A percentile compares a stretch with the other conserved stretches of the same genome.
These are phyloP conservation scores for Leptatherina wallacei DNA, from an alignment of 2,797 vertebrate genomes.

Conservation along the genomic window DNA sequence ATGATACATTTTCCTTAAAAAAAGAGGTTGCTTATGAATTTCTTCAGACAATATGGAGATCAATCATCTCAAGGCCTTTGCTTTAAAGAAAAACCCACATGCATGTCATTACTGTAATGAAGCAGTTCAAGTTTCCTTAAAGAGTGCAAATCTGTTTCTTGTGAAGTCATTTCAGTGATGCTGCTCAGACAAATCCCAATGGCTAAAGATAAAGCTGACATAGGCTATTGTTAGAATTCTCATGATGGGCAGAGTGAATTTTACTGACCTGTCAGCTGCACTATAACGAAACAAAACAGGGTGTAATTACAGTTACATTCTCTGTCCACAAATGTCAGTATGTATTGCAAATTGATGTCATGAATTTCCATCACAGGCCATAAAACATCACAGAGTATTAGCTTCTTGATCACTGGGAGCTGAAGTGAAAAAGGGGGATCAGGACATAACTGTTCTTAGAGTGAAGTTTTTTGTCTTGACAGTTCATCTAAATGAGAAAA, in stretches of 20 bases:
- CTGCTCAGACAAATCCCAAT: slow-evolving; percentile 29
- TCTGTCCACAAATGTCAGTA: slow-evolving; percentile 46
- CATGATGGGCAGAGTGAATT: slow-evolving; percentile 22
- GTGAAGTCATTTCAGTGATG: slow-evolving; percentile 24
- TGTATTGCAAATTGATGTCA: slow-evolving; percentile 29
- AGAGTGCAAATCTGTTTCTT: slow-evolving; percentile 13
- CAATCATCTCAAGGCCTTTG: slow-evolving; percentile 7
- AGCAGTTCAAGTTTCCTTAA: slow-evolving; percentile 7
- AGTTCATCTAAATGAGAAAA: slow-evolving; percentile 53
- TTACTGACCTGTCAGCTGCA: slow-evolving; percentile 19
- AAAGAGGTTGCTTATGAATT: slow-evolving; percentile 32
- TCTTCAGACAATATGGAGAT: slow-evolving; percentile 24
- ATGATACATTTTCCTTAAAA: background rate
- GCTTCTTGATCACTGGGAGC: slow-evolving; percentile 53
- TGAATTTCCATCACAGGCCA: slow-evolving; percentile 45
- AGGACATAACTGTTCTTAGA: slow-evolving; percentile 38
- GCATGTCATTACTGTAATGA: slow-evolving; percentile 8
- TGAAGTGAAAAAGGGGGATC: slow-evolving; percentile 59
- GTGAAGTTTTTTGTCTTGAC: slow-evolving; percentile 42
- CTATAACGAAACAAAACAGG: slow-evolving; percentile 43
- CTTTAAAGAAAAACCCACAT: slow-evolving; percentile 18
- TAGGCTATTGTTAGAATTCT: slow-evolving; percentile 15
- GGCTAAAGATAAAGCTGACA: slow-evolving; percentile 22
- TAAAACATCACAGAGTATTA: slow-evolving; percentile 58
- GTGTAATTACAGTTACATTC: slow-evolving; percentile 41